phyloP scores from a whole-genome alignment of 1,140 invertebrate species.

The Macrostomum lignano region DNA sequence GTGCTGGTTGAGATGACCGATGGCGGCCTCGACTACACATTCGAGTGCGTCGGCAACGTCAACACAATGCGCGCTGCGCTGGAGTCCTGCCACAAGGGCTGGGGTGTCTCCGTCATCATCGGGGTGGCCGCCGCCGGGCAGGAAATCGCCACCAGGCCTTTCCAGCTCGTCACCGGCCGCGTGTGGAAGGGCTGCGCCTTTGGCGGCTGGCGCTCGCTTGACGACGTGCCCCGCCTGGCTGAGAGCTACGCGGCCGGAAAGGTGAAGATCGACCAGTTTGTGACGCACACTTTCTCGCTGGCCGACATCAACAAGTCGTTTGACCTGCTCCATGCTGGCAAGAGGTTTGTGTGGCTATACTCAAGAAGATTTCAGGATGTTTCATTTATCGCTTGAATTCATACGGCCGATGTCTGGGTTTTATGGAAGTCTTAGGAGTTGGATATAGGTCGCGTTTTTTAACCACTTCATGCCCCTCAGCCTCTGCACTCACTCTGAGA shows the following conservation, averaged over 20 bases:
- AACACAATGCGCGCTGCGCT: slow-evolving; percentile 73
- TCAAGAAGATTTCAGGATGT: not conserved
- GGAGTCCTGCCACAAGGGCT: slow-evolving; percentile 86
- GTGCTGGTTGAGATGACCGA: slow-evolving; percentile 65
- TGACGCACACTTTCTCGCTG: slow-evolving; percentile 51
- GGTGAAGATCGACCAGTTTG: slow-evolving; percentile 68
- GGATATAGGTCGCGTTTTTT: too few species aligned
- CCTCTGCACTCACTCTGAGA: too few species aligned
- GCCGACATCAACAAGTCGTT: slow-evolving; percentile 68
- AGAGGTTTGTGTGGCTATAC: slow-evolving; percentile 18
- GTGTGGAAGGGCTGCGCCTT: slow-evolving; percentile 81
- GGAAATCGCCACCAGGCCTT: slow-evolving; percentile 73
- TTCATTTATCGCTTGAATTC: slow-evolving; percentile 1
- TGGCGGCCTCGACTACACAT: slow-evolving; percentile 85
- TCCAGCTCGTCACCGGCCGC: slow-evolving; percentile 70
- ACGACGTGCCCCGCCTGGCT: slow-evolving; percentile 69
- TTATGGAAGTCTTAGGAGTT: too few species aligned
- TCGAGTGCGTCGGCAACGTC: slow-evolving; percentile 93
- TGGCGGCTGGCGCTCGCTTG: slow-evolving; percentile 60
- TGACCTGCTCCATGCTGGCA: slow-evolving; percentile 35
- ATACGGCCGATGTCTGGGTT: too few species aligned
- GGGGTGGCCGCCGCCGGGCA: slow-evolving; percentile 64
- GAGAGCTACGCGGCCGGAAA: slow-evolving; percentile 57
- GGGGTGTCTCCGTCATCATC: slow-evolving; percentile 82
- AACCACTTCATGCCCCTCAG: too few species aligned